A percentile compares a stretch with the other conserved stretches of the same genome.
phyloP scores from a whole-genome alignment of 2,888 invertebrate species.

The Pyralis farinalis region DNA sequence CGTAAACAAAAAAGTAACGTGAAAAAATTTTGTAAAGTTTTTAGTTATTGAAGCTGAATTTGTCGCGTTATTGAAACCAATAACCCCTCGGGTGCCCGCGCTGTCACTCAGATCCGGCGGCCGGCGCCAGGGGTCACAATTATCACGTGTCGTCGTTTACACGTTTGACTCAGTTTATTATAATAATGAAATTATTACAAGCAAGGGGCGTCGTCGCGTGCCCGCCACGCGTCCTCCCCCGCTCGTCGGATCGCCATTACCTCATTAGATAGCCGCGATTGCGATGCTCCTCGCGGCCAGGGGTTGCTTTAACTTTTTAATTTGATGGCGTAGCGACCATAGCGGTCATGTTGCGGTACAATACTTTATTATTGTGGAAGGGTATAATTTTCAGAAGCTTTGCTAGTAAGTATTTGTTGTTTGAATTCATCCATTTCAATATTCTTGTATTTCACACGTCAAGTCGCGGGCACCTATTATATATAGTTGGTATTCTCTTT shows the following conservation, averaged over 20 bases:
- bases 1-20: too few relatives aligned
- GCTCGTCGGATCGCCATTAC: constrained; percentile 51
- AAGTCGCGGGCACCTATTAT: too few relatives aligned
- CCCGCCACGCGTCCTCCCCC: constrained; percentile 38
- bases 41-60: too few relatives aligned
- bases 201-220: constrained; percentile 54
- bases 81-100: too few relatives aligned
- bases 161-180: constrained; percentile 72
- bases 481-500: too few relatives aligned
- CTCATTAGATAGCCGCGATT: constrained; percentile 67
- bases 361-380: constrained; percentile 37
- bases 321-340: constrained; percentile 60
- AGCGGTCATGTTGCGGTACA: too few relatives aligned
- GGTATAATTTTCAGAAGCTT: constrained; percentile 55
- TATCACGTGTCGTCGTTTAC: constrained; percentile 69
- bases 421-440: not conserved
- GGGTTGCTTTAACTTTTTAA: constrained; percentile 69
- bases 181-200: constrained; percentile 72
- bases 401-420: not conserved
- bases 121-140: constrained; percentile 35
- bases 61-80: too few relatives aligned
- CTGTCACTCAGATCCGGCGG: not conserved
- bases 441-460: too few relatives aligned
- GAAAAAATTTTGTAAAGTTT: too few relatives aligned
- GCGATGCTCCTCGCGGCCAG: constrained; percentile 31